Percentiles rank a stretch among this genome's conserved stretches.
These are phyloP conservation scores for Epinotia demarniana DNA, from an alignment of 2,888 invertebrate species.

Conservation along the genomic window DNA sequence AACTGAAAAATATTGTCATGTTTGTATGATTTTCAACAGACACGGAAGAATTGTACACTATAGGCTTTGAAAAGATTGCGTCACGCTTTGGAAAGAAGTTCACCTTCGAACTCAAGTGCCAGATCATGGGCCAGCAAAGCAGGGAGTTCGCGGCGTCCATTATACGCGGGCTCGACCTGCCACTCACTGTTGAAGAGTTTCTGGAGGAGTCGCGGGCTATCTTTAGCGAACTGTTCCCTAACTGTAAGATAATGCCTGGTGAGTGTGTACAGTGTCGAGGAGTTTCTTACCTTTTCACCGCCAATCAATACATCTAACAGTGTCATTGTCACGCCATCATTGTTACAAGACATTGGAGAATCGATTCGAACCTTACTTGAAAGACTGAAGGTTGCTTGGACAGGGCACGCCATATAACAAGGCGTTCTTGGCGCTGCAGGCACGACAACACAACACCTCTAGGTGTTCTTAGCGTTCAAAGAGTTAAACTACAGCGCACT, in stretches of 20 bases:
- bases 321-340: no score
- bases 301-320: no score
- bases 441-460: no score
- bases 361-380: no score
- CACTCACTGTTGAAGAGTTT: constrained; percentile 88
- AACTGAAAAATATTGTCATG: background rate
- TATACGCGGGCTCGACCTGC: constrained; percentile 85
- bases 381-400: no score
- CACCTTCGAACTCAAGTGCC: constrained; percentile 90
- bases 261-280: constrained; percentile 42
- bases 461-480: no score
- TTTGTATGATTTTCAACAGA: constrained; percentile 80
- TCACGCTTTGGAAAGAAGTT: constrained; percentile 89
- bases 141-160: constrained; percentile 85
- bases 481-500: no score
- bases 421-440: no score
- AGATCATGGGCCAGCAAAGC: constrained; percentile 89
- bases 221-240: constrained; percentile 85
- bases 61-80: constrained; percentile 88
- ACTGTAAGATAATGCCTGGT: constrained; percentile 89
- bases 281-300: no score
- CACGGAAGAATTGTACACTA: constrained; percentile 91
- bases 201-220: constrained; percentile 81
- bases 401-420: no score
- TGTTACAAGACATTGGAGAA: no score